These are phyloP conservation scores for Campoplex capitator DNA, from an alignment of 2,888 invertebrate genomes.

Conservation along the genomic window DNA sequence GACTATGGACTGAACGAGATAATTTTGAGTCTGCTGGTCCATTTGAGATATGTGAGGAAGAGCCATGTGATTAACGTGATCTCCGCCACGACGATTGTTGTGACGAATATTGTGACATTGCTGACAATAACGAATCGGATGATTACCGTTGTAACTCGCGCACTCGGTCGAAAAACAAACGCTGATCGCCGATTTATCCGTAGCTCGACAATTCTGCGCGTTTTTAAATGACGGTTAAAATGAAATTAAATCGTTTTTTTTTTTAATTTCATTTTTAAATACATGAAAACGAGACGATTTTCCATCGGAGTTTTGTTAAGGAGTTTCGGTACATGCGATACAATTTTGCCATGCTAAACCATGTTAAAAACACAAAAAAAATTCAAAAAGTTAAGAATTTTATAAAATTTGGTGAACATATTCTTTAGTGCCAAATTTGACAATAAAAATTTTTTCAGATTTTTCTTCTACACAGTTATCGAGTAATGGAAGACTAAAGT, in stretches of 20 bases:
- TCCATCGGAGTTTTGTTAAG: too few relatives aligned
- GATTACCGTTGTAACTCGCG: conserved; percentile 97
- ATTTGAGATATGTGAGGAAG: conserved; percentile 95
- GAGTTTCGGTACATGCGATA: too few relatives aligned
- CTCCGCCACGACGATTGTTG: conserved; percentile 93
- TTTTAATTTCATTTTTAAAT: background rate
- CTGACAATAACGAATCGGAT: conserved; percentile 96
- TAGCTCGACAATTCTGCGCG: conserved; percentile 94
- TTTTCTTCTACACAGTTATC: too few relatives aligned
- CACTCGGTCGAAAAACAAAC: conserved; percentile 99
- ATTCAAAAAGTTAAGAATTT: too few relatives aligned
- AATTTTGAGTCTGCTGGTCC: conserved; percentile 96
- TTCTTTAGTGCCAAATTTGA: too few relatives aligned
- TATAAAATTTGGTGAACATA: too few relatives aligned
- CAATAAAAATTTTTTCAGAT: too few relatives aligned
- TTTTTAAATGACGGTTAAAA: background rate
- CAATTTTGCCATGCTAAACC: too few relatives aligned
- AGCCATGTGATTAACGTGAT: conserved; percentile 96
- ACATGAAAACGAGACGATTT: too few relatives aligned
- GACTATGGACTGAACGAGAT: conserved; percentile 97
- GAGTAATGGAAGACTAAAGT: too few relatives aligned
- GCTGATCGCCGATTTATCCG: conserved; percentile 96
- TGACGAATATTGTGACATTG: conserved; percentile 96
- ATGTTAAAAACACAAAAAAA: too few relatives aligned
- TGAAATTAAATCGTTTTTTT: too few relatives aligned